Evolutionary conservation across 2,113 vertebrate species (phyloP).

Genomic region (Lepus timidus): DNA sequence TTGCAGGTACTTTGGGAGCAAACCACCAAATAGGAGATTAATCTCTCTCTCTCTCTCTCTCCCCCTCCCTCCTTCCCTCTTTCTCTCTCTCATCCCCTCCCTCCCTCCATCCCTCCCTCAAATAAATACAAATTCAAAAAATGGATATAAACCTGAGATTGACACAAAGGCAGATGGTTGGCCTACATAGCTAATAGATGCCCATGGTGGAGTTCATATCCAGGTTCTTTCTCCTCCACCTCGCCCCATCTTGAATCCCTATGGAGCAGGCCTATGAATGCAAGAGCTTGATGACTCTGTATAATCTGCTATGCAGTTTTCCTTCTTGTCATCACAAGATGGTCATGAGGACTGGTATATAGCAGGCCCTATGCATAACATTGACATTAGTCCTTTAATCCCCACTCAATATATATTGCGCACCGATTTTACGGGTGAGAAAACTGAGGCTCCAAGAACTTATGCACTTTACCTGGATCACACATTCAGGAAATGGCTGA

Average conservation of each 20-base stretch:
- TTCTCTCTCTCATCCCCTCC: too few species aligned
- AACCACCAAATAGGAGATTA: too few species aligned
- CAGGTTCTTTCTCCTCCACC: not conserved
- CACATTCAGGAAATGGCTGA: not conserved
- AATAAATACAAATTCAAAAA: too few species aligned
- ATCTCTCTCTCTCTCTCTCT: too few species aligned
- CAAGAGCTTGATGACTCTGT: not conserved
- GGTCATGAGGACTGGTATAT: rapidly evolving
- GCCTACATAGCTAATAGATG: not conserved
- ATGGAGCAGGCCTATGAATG: rapidly evolving
- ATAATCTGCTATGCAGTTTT: not conserved
- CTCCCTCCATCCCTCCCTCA: too few species aligned
- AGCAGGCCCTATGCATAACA: not conserved
- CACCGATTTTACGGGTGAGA: not conserved
- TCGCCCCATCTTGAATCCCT: rapidly evolving
- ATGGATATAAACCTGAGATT: not conserved
- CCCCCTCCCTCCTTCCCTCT: too few species aligned
- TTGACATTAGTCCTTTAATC: not conserved
- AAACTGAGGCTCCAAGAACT: not conserved
- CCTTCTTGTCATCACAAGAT: not conserved
- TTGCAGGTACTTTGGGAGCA: too few species aligned
- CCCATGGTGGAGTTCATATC: not conserved
- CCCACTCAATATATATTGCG: rapidly evolving
- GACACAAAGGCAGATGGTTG: not conserved
- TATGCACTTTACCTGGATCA: not conserved